These are phyloP conservation scores for Stenotaenia linearis DNA, from an alignment of 2,888 invertebrate genomes.

Conservation along the genomic window DNA sequence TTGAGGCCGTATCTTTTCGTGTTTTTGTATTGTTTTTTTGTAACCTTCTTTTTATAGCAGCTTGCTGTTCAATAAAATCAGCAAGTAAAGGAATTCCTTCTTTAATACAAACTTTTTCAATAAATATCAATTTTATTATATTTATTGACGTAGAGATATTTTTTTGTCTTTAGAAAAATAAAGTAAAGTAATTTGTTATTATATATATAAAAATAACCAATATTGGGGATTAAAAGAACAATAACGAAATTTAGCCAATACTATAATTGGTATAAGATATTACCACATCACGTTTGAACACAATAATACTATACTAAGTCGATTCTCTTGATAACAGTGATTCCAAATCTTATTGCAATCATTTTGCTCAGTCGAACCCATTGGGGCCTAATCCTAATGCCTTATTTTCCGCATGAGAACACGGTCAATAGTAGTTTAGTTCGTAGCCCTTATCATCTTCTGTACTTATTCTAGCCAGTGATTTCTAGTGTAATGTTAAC, in stretches of 20 bases:
- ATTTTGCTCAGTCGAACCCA: slow-evolving; percentile 26
- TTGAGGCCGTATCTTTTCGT: background rate
- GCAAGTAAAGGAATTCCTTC: background rate
- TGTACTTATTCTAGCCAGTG: background rate
- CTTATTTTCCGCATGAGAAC: slow-evolving; percentile 16
- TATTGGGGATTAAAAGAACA: no score
- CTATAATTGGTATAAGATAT: no score
- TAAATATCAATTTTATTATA: background rate
- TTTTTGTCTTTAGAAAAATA: background rate
- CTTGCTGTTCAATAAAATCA: background rate
- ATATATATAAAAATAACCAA: no score
- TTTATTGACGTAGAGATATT: background rate
- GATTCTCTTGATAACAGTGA: slow-evolving; percentile 24
- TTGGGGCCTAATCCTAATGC: slow-evolving; percentile 26
- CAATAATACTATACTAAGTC: background rate
- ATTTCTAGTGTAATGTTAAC: background rate
- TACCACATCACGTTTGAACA: background rate
- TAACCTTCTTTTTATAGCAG: background rate
- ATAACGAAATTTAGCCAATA: no score
- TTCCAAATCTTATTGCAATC: slow-evolving; percentile 26
- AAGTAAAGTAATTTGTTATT: background rate
- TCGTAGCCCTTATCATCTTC: slow-evolving; percentile 15
- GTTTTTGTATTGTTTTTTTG: background rate
- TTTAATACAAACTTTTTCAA: background rate
- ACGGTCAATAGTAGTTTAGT: slow-evolving; percentile 26